Conservation (phyloP, 2,888 invertebrate species). For the Hemistola chrysoprasaria region DNA sequence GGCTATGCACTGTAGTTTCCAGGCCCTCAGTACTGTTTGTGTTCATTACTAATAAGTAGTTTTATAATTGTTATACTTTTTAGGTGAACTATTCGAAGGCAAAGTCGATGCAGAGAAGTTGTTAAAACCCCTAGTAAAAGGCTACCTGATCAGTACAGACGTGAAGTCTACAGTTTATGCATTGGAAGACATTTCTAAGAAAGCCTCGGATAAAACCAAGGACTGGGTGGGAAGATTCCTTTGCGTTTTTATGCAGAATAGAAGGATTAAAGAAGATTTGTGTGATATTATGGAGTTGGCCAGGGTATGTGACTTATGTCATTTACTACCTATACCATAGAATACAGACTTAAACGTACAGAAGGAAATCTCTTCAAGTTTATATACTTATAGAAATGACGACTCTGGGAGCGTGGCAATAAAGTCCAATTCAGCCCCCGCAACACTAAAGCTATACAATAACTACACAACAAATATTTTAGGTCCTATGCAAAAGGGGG, state of each 20-base stretch:
- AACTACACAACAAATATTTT: too few relatives aligned
- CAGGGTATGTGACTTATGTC: slow-evolving; percentile 66
- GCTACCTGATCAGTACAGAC: slow-evolving; percentile 73
- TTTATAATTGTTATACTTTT: slow-evolving; percentile 5
- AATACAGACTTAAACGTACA: too few relatives aligned
- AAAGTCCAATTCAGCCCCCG: too few relatives aligned
- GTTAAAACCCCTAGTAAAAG: slow-evolving; percentile 66
- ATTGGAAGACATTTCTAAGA: slow-evolving; percentile 68
- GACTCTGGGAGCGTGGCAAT: too few relatives aligned
- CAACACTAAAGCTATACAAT: too few relatives aligned
- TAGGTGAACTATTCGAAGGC: slow-evolving; percentile 73
- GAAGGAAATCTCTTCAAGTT: too few relatives aligned
- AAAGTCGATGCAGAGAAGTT: slow-evolving; percentile 76
- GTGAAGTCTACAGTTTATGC: slow-evolving; percentile 67
- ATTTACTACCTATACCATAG: too few relatives aligned
- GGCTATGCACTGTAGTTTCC: too few relatives aligned
- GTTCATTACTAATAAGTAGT: slow-evolving; percentile 6
- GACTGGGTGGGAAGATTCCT: slow-evolving; percentile 83
- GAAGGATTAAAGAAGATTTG: slow-evolving; percentile 62
- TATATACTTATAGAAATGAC: too few relatives aligned
- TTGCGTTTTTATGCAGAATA: slow-evolving; percentile 67
- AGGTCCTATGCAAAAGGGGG: too few relatives aligned
- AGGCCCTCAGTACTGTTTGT: too few relatives aligned
- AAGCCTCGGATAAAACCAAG: slow-evolving; percentile 62
- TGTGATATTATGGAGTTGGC: slow-evolving; percentile 61